Evolutionary conservation across 2,113 vertebrate species (phyloP).

Genomic region (Notiomystis cincta): DNA sequence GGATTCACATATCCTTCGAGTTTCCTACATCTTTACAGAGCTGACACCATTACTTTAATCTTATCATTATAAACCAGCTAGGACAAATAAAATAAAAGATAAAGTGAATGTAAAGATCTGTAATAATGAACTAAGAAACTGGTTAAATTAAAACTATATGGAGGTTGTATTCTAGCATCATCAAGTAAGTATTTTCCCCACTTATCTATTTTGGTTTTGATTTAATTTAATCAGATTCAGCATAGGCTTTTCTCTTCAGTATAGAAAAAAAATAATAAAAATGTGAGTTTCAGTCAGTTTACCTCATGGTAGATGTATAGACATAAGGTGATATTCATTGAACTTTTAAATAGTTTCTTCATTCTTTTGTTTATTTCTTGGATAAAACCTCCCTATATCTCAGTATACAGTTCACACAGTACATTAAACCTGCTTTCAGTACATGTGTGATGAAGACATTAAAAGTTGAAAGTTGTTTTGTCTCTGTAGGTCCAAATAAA

Average conservation of each 20-base stretch:
- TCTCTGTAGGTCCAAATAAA: background rate
- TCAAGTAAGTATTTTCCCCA: background rate
- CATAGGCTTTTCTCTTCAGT: background rate
- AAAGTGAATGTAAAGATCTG: background rate
- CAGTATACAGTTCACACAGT: background rate
- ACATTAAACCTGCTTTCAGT: background rate
- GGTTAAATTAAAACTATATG: background rate
- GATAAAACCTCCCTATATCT: background rate
- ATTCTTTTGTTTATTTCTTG: background rate
- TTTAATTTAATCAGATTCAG: background rate
- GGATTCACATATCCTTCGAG: background rate
- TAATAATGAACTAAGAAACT: background rate
- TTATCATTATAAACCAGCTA: background rate
- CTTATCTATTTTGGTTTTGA: background rate
- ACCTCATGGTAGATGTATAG: background rate
- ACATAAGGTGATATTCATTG: background rate
- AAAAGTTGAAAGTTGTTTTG: background rate
- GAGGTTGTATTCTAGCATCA: background rate
- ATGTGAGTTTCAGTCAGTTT: background rate
- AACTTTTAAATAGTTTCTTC: background rate
- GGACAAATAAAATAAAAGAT: background rate
- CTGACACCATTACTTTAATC: background rate
- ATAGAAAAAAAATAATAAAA: background rate
- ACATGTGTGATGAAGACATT: background rate
- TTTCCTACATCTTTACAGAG: background rate